These are phyloP conservation scores for Percina caprodes DNA, from an alignment of 2,113 vertebrate genomes.

Conservation along the genomic window DNA sequence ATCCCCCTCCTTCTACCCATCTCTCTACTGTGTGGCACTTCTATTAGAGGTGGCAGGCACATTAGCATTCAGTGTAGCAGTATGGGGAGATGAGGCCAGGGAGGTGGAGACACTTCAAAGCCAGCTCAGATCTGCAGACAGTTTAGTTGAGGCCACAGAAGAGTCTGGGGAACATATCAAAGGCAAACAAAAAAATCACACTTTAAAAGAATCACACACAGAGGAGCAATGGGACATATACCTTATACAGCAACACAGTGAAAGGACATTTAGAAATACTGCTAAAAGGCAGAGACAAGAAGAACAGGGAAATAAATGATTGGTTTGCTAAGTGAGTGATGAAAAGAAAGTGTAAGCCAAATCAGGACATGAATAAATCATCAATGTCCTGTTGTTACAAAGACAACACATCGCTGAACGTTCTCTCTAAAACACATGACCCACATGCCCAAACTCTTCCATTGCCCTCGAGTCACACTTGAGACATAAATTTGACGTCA, in stretches of 20 bases:
- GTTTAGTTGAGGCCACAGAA: conserved; percentile 8
- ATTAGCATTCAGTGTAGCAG: conserved; percentile 9
- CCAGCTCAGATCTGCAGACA: conserved; percentile 10
- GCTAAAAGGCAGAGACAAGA: background rate
- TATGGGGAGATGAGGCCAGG: background rate
- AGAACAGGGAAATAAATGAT: background rate
- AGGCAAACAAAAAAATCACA: background rate
- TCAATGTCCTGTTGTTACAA: background rate
- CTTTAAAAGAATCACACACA: background rate
- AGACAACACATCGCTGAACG: background rate
- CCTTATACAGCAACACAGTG: background rate
- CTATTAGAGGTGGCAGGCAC: conserved; percentile 16
- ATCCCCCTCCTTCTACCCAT: conserved; percentile 4
- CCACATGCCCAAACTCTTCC: too few species aligned
- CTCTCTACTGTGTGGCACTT: background rate
- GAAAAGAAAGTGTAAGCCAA: background rate
- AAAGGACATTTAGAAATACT: background rate
- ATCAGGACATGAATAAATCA: background rate
- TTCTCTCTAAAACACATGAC: background rate
- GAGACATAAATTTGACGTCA: too few species aligned
- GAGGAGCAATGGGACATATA: background rate
- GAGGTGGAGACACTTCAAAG: background rate
- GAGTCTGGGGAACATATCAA: conserved; percentile 17
- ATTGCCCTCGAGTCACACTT: too few species aligned
- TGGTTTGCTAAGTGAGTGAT: background rate